Evolutionary conservation across 2,888 invertebrate genomes (phyloP).

Genomic region (Harmothoe impar): DNA sequence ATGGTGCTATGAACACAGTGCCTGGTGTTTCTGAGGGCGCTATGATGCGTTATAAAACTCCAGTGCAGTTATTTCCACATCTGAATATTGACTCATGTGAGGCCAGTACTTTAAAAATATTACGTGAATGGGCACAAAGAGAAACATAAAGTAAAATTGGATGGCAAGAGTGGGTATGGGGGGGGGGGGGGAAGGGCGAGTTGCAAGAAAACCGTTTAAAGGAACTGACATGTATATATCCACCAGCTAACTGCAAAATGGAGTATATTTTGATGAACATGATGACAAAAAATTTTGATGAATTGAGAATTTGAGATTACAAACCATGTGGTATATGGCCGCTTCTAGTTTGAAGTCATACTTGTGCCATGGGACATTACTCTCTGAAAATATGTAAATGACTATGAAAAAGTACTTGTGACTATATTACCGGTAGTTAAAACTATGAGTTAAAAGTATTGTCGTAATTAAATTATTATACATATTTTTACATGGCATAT

Average conservation of each 20-base stretch:
- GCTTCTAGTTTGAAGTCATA: too few species aligned
- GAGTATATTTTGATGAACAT: slow-evolving; percentile 53
- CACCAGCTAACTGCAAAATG: slow-evolving; percentile 50
- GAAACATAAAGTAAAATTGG: slow-evolving; percentile 45
- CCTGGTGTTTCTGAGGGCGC: slow-evolving; percentile 33
- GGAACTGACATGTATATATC: slow-evolving; percentile 46
- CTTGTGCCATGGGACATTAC: too few species aligned
- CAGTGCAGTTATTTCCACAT: too few species aligned
- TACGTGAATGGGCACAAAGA: slow-evolving; percentile 39
- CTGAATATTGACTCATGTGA: slow-evolving; percentile 50
- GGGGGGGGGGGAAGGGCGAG: too few species aligned
- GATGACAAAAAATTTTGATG: slow-evolving; percentile 36
- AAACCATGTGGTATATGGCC: too few species aligned
- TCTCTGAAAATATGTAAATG: too few species aligned
- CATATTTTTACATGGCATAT: not conserved
- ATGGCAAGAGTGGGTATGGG: slow-evolving; percentile 58
- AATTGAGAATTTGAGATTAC: too few species aligned
- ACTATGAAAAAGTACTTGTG: too few species aligned
- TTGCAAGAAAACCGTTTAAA: slow-evolving; percentile 17
- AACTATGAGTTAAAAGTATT: too few species aligned
- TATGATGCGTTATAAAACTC: slow-evolving; percentile 38
- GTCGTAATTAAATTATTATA: too few species aligned
- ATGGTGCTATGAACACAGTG: slow-evolving; percentile 56
- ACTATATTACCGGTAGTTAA: too few species aligned
- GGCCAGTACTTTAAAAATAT: not conserved